Percentiles rank a stretch among this genome's conserved stretches.
Evolutionary conservation across 2,113 vertebrate genomes (phyloP).

Genomic region (Plectropomus leopardus): DNA sequence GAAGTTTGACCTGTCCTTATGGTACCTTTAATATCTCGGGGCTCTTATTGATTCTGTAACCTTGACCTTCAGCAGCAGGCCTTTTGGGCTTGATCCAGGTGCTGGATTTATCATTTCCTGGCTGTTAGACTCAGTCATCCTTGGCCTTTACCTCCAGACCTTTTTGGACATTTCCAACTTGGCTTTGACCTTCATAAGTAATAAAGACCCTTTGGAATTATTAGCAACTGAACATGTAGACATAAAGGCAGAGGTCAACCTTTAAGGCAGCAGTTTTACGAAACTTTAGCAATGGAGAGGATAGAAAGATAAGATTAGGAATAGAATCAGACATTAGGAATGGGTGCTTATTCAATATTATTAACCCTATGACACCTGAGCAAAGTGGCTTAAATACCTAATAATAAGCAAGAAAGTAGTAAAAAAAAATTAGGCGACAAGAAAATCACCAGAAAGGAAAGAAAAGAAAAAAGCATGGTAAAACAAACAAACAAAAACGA

Average conservation of each 20-base stretch:
- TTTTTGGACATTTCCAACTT: constrained; percentile 29
- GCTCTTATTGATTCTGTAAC: constrained; percentile 26
- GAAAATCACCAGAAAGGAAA: too few relatives aligned
- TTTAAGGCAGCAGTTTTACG: not conserved
- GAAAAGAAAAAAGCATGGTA: too few relatives aligned
- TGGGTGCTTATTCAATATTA: not conserved
- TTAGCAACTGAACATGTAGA: constrained; percentile 8
- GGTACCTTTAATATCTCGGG: not conserved
- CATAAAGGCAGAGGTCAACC: constrained; percentile 3
- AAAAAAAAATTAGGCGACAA: too few relatives aligned
- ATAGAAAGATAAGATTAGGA: not conserved
- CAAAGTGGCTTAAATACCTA: too few relatives aligned
- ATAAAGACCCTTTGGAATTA: constrained; percentile 12
- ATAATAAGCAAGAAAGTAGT: too few relatives aligned
- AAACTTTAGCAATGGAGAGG: not conserved
- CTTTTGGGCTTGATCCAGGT: constrained; percentile 28
- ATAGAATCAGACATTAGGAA: not conserved
- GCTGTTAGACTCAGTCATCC: constrained; percentile 17
- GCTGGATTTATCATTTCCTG: constrained; percentile 2
- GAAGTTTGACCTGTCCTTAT: constrained; percentile 7
- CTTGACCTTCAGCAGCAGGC: constrained; percentile 58
- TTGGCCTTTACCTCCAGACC: constrained; percentile 58
- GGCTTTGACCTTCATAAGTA: constrained; percentile 40
- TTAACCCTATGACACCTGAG: too few relatives aligned
- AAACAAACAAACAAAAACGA: too few relatives aligned